Base-by-base conservation (phyloP, 2,888 invertebrate genomes). In the Drosophila lacicola region DNA sequence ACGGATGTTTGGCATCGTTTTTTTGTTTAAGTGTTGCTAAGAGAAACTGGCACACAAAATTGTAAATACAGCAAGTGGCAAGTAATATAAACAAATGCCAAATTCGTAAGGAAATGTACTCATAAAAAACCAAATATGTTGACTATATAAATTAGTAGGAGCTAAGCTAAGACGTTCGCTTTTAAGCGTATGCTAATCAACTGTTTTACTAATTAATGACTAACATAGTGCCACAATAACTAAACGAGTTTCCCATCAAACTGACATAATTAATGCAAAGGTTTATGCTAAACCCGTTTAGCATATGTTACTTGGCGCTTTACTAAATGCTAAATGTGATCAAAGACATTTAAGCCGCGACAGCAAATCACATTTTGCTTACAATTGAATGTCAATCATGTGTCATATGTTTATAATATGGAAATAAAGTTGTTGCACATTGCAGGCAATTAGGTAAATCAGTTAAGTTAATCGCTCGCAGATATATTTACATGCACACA, bases 1-100 rank as follows among this genome's bases (percentile, higher is more conserved):
- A 39, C 80, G 78, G 80, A 85, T 85, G 83, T 77, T 82, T 85
- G 86, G 83, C 81, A 80, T 82, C 68, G 56, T 70, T 82, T 33
- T 37, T 14, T 39, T 29, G 8, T 37, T 14, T 39, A 55, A 33
- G 21, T 66, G 45, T 63, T 55, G 64, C 61, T 50, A 49, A 49
- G 70, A 37, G 44, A 61, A 76, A 61, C 65, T 79, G 65, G 78
- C 76, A 78, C 77, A 78, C 55, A 36, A 37, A 45, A 44, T 34
- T 51, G 36, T 47, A 58, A 60, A 71, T 56, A 50, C 42, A 63
- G 34, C 41, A 70, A 39, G 19, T 45, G 17, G 21, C 42, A 42
- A 29, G 29, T 29, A 29, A 29, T 39, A 39, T 46, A 60, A 51
- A 64, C 42, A 71, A 19, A 42, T 45, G 14, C 25, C 36, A 42